Conservation (phyloP, 2,888 invertebrate genomes). For the Trachelus tabidus region DNA sequence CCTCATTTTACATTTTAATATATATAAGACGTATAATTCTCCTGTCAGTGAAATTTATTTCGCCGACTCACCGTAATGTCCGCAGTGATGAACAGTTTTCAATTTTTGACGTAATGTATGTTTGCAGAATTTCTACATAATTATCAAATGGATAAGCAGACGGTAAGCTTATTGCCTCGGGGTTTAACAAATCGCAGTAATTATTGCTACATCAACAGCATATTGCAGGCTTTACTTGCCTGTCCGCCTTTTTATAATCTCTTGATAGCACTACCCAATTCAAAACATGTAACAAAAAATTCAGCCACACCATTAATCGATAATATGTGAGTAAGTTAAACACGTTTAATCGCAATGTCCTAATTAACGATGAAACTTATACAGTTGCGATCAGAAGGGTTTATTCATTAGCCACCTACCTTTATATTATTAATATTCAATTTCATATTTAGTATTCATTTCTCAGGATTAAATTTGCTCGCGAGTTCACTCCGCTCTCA, state of each 20-base stretch:
- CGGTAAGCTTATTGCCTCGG: constrained; percentile 85
- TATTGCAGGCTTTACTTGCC: constrained; percentile 91
- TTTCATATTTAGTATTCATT: constrained; percentile 20
- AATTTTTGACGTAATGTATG: not conserved
- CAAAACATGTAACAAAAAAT: constrained; percentile 67
- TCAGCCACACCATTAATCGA: constrained; percentile 86
- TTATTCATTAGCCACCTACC: constrained; percentile 36
- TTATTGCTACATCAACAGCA: constrained; percentile 97
- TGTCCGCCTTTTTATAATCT: constrained; percentile 97
- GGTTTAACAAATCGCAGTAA: constrained; percentile 94
- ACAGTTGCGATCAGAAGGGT: constrained; percentile 57
- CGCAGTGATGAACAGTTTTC: not conserved
- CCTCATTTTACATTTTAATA: not conserved
- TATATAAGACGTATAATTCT: not conserved
- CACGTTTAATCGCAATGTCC: constrained; percentile 58
- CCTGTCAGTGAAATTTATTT: not conserved
- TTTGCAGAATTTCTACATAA: constrained; percentile 80
- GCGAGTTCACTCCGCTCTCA: constrained; percentile 80
- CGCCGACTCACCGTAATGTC: not conserved
- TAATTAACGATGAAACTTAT: constrained; percentile 46
- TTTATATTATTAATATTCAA: constrained; percentile 11
- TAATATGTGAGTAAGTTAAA: constrained; percentile 80
- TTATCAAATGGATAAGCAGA: constrained; percentile 82
- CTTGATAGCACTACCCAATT: constrained; percentile 80
- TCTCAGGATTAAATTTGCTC: constrained; percentile 79